phyloP scores from a whole-genome alignment of 1,140 invertebrate species.

The Lamellibrachia luymesi region DNA sequence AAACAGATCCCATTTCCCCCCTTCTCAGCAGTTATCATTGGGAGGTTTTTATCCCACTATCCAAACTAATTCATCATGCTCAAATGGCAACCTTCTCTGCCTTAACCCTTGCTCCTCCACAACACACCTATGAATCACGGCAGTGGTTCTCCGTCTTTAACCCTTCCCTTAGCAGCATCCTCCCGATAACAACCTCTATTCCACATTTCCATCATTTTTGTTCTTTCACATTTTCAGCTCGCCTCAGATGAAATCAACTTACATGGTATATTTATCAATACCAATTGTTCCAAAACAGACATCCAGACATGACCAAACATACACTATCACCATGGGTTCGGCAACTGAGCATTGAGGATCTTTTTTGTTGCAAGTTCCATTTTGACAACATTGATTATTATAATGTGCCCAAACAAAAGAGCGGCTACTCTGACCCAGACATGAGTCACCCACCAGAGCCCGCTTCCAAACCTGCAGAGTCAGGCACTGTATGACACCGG shows the following conservation, averaged over 20 bases:
- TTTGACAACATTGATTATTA: conserved; percentile 1
- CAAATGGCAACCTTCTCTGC: neutral
- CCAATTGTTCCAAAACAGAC: neutral
- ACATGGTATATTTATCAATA: neutral
- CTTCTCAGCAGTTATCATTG: neutral
- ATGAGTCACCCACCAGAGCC: neutral
- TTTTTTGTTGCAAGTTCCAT: neutral
- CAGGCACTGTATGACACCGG: neutral
- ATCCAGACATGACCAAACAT: neutral
- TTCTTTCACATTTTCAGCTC: neutral
- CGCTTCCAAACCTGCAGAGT: neutral
- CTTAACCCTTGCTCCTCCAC: neutral
- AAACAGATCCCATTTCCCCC: neutral
- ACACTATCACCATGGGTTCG: neutral
- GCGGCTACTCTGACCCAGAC: neutral
- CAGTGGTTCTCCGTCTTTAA: neutral
- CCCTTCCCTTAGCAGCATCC: neutral
- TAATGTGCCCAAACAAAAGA: neutral
- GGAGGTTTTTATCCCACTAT: neutral
- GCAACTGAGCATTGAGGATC: neutral
- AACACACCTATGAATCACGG: neutral
- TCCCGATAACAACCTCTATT: neutral
- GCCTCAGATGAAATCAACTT: neutral
- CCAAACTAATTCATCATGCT: conserved; percentile 1
- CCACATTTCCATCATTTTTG: neutral